Percentiles rank a stretch among this genome's conserved stretches.
Evolutionary conservation across 2,888 invertebrate species (phyloP).

Genomic region (Hirtodrosophila alboralis): DNA sequence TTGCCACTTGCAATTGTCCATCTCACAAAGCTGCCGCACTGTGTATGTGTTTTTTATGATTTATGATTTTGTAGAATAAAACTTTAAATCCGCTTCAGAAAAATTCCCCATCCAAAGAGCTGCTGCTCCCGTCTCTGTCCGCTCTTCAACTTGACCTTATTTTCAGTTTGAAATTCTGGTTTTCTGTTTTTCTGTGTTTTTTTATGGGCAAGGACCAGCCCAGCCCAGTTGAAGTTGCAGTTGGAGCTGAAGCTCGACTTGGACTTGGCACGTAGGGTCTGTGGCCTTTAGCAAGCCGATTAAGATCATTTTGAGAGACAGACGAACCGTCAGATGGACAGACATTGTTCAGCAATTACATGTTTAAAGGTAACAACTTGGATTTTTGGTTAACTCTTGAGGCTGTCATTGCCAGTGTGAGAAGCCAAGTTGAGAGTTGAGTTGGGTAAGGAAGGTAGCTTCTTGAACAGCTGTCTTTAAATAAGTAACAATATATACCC

Average conservation of each 20-base stretch:
- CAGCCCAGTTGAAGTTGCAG: background rate
- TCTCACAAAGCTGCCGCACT: slow-evolving; percentile 29
- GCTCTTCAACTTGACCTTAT: slow-evolving; percentile 70
- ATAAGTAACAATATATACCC: background rate
- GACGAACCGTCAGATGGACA: background rate
- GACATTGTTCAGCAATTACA: slow-evolving; percentile 44
- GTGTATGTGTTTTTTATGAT: slow-evolving; percentile 11
- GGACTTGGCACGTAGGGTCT: slow-evolving; percentile 30
- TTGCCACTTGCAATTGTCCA: slow-evolving; percentile 41
- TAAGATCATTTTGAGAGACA: slow-evolving; percentile 38
- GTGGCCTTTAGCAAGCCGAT: slow-evolving; percentile 50
- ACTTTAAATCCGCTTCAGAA: background rate
- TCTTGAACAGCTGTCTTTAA: slow-evolving; percentile 1
- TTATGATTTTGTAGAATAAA: too few species aligned
- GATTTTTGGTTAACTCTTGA: slow-evolving; percentile 34
- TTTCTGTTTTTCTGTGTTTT: background rate
- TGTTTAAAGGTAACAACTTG: slow-evolving; percentile 53
- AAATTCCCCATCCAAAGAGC: too few species aligned
- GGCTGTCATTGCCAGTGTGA: slow-evolving; percentile 6
- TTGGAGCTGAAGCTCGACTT: background rate
- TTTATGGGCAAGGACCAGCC: slow-evolving; percentile 49
- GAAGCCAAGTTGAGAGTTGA: background rate
- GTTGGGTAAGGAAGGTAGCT: background rate
- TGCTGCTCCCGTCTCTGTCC: background rate
- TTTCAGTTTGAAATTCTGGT: slow-evolving; percentile 20